phyloP scores from a whole-genome alignment of 1,140 invertebrate species.

The Plutomurus gul region DNA sequence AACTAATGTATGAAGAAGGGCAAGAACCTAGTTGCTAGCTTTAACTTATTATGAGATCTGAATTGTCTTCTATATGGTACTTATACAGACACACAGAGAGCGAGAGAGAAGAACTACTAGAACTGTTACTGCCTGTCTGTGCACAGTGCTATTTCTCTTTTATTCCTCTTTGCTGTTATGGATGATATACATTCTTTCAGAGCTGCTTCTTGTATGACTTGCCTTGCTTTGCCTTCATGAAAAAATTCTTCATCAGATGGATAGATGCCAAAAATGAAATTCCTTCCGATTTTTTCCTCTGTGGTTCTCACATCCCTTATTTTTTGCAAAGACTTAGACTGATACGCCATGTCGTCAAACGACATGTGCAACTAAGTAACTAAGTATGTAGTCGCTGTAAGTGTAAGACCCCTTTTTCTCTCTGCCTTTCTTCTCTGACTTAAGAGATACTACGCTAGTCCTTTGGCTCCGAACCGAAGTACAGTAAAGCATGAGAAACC shows the following conservation, averaged over 20 bases:
- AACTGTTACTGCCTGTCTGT: neutral
- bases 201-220: neutral
- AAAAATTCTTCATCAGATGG: slow-evolving; percentile 33
- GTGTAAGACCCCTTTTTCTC: slow-evolving; percentile 1
- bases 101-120: neutral
- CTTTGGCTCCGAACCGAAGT: neutral
- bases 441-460: no score
- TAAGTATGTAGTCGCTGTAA: slow-evolving; percentile 10
- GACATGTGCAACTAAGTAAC: slow-evolving; percentile 44
- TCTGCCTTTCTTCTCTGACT: no score
- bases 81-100: no score
- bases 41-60: no score
- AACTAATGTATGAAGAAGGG: neutral
- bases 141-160: neutral
- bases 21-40: neutral
- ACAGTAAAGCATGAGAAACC: slow-evolving; percentile 8
- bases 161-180: neutral
- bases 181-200: neutral
- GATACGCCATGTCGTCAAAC: slow-evolving; percentile 43
- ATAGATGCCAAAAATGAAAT: slow-evolving; percentile 48
- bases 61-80: no score
- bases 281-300: slow-evolving; percentile 46
- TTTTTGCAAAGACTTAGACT: slow-evolving; percentile 38
- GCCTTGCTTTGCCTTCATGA: neutral
- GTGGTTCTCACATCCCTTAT: slow-evolving; percentile 30